Percentiles rank a stretch among this genome's conserved stretches.
Evolutionary conservation across 2,888 invertebrate genomes (phyloP).

Genomic region (Ditula angustiorana): DNA sequence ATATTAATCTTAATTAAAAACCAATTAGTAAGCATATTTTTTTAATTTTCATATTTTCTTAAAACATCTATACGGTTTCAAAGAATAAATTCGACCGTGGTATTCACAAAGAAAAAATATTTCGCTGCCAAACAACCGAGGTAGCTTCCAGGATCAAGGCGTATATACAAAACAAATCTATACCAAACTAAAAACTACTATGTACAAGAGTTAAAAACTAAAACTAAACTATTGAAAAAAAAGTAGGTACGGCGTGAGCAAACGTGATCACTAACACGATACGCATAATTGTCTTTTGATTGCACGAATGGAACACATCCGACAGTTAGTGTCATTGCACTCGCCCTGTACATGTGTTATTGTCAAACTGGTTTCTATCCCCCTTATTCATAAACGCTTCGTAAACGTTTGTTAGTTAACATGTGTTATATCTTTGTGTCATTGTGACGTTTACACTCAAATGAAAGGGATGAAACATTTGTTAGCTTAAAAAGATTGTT

Average conservation of each 20-base stretch:
- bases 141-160: slow-evolving; percentile 53
- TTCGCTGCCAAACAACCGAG: slow-evolving; percentile 44
- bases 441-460: no score
- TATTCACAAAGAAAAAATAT: slow-evolving; percentile 19
- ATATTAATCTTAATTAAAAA: slow-evolving; percentile 10
- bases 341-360: slow-evolving; percentile 33
- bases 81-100: slow-evolving; percentile 26
- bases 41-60: slow-evolving; percentile 29
- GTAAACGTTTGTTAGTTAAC: no score
- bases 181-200: slow-evolving; percentile 50
- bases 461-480: no score
- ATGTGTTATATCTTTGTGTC: no score
- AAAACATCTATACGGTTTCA: slow-evolving; percentile 13
- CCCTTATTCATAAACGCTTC: no score
- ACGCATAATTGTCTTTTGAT: slow-evolving; percentile 53
- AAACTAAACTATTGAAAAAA: slow-evolving; percentile 40
- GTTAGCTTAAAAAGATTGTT: no score
- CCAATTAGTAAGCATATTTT: slow-evolving; percentile 35
- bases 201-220: slow-evolving; percentile 49
- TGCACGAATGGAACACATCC: slow-evolving; percentile 50
- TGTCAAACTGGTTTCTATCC: not conserved
- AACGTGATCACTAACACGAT: slow-evolving; percentile 50
- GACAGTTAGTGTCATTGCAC: slow-evolving; percentile 45
- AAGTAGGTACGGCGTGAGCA: slow-evolving; percentile 60
- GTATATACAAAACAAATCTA: slow-evolving; percentile 48